Evolutionary conservation across 2,113 vertebrate genomes (phyloP), one percentile per base, ranked within the genome.

Genomic region (Natator depressus): DNA sequence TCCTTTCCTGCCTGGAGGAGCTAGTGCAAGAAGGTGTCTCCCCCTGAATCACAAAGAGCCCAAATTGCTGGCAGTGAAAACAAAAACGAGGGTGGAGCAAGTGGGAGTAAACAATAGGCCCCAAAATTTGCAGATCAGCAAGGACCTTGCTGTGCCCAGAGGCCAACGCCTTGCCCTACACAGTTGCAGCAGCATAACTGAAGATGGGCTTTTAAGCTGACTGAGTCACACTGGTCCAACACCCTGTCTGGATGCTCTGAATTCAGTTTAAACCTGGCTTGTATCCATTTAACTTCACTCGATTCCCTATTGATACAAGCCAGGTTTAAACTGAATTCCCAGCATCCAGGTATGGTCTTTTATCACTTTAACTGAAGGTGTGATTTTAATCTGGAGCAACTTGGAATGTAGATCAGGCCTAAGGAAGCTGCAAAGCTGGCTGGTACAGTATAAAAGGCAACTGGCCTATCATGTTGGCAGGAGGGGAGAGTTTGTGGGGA

Each of bases 401-500:
- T 89, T 80, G 88, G 84, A 87, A 6, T 22, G 27, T 47, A 3
- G 0, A 1, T 31, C 88, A 79, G 89, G 82, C 57, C 88, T 85
- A 81, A 91, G 75, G 19, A 31, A 90, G 86, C 88, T 95, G 91
- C 96, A 94, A 85, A 93, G 57, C 5, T 14, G 78, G 62, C 65
- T 75, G 4, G 27, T 42, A 89, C 87, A 91, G 91, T 80, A 65
- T 80, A 88, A 50, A 0, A 0, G 20, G 8, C 86, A 85, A 84
- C 25, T 0, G 0, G 35, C 31, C 3, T 54, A 49, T 51, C 92
- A 79, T 72, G 62, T 89, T 89, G 83, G 6, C 12, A 29, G 88
- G 47, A 94, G 51, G 84, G 57, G 54, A 50, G 86, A 59, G 47
- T 38, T 85, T 90, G 85, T 95, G 76, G 76, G 94, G 80, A 47